Conservation (phyloP, 2,797 vertebrate species). For the Staurois parvus region DNA sequence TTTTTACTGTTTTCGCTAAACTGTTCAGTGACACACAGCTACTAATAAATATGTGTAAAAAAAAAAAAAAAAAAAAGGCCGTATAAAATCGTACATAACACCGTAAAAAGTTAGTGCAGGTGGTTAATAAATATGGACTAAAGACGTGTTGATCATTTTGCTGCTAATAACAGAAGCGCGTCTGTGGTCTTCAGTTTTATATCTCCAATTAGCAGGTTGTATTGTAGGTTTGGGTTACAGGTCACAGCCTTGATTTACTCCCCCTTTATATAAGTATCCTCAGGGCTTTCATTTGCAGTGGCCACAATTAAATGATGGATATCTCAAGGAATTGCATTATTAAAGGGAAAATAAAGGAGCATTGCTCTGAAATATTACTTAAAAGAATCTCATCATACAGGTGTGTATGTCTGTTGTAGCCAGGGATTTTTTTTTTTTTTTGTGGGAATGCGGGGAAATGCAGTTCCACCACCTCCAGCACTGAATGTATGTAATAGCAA, state of each 20-base stretch:
- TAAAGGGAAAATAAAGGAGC: neutral
- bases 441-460: no score
- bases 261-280: neutral
- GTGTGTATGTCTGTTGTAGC: neutral
- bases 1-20: slow-evolving; percentile 52
- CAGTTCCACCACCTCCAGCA: no score
- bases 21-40: slow-evolving; percentile 51
- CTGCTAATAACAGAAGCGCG: slow-evolving; percentile 3
- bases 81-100: neutral
- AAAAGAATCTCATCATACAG: neutral
- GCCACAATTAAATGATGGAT: neutral
- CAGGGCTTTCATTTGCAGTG: neutral
- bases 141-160: slow-evolving; percentile 3
- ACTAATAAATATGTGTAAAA: slow-evolving; percentile 40
- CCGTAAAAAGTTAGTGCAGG: slow-evolving; percentile 15
- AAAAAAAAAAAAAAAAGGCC: slow-evolving; percentile 22
- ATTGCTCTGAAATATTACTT: neutral
- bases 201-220: slow-evolving; percentile 21
- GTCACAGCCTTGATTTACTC: neutral
- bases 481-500: no score
- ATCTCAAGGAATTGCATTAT: neutral
- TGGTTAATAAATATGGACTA: slow-evolving; percentile 10
- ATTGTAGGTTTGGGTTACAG: slow-evolving; percentile 8
- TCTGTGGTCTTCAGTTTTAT: neutral
- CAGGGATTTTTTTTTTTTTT: no score